A percentile compares a stretch with the other conserved stretches of the same genome.
Conservation (phyloP, 2,113 vertebrate genomes). For the Dipodomys ordii region DNA sequence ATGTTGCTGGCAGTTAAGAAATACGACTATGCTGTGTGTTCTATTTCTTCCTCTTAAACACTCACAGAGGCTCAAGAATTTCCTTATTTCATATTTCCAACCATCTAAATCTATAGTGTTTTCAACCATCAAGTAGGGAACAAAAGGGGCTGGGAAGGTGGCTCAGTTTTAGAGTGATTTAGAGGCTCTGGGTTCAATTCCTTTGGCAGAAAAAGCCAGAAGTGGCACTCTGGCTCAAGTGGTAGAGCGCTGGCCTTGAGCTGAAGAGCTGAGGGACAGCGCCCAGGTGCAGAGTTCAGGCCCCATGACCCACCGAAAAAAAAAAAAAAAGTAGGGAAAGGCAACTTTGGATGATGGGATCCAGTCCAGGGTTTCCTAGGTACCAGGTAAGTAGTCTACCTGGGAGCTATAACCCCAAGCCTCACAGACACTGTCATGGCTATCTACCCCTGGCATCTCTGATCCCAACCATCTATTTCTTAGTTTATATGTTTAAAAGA, state of each 20-base stretch:
- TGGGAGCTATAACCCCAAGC: too few relatives aligned
- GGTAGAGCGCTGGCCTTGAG: too few relatives aligned
- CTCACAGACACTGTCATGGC: neutral
- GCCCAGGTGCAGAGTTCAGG: too few relatives aligned
- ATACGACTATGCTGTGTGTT: constrained; percentile 8
- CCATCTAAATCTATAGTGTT: neutral
- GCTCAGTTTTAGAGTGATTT: too few relatives aligned
- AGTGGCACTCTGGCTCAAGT: too few relatives aligned
- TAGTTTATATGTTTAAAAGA: neutral
- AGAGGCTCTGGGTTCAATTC: too few relatives aligned
- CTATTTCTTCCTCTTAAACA: neutral
- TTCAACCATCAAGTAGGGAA: neutral
- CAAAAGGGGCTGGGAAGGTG: neutral
- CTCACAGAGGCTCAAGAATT: neutral
- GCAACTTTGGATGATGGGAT: neutral
- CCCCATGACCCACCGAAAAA: too few relatives aligned
- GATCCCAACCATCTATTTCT: neutral
- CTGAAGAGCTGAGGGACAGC: too few relatives aligned
- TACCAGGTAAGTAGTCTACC: neutral
- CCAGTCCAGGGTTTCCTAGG: too few relatives aligned
- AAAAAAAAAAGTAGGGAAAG: neutral
- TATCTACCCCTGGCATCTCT: neutral
- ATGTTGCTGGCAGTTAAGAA: constrained; percentile 60
- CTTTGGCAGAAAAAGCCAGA: too few relatives aligned
- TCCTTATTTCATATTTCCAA: constrained; percentile 62